Evolutionary conservation across 2,113 vertebrate genomes (phyloP), one percentile per base, ranked within the genome.

Genomic region (Hippocampus guttulatus): DNA sequence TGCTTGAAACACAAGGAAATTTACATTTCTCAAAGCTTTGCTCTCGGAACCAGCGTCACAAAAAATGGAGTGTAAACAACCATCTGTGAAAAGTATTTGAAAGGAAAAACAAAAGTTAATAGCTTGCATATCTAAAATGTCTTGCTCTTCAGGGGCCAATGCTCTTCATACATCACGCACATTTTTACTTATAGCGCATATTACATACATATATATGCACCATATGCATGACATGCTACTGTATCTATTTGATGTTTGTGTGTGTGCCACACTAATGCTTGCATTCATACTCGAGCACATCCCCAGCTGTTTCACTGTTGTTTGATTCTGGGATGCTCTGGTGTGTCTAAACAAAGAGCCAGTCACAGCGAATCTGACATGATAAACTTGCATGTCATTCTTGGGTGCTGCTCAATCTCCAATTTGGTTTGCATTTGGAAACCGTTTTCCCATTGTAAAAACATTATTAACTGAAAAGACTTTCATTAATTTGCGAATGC

Each of bases 121-220:
- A 79, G 85, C 82, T 85, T 68, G 73, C 87, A 91, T 91, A 88
- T 90, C 81, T 91, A 87, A 87, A 82, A 74, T 89, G 74, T 81
- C 76, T 90, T 91, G 88, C 85, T 88, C 85, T 76, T 72, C 78
- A 73, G 83, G 69, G 82, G 73, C 75, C 55, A 77, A 65, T 66
- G 77, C 45, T 81, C 69, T 11, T 84, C 54, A 27, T 72, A 75
- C 77, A 75, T 86, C 80, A 82, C 64, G 87, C 77, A 58, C 33
- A 81, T 79, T 60, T 58, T 60, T 61, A 30, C 70, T 78, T 78
- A 64, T 78, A 41, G 71, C 82, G 5, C 76, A 67, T 20, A 54
- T 20, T 54, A 54, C 51, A 23, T 54, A n/a, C 18, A 73, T 20
- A 76, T 20, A 76, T 80, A 75, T 77, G 30, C 4, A 45, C 11